These are phyloP conservation scores for Apogon hyalosoma DNA, from an alignment of 2,797 vertebrate genomes.

Conservation along the genomic window DNA sequence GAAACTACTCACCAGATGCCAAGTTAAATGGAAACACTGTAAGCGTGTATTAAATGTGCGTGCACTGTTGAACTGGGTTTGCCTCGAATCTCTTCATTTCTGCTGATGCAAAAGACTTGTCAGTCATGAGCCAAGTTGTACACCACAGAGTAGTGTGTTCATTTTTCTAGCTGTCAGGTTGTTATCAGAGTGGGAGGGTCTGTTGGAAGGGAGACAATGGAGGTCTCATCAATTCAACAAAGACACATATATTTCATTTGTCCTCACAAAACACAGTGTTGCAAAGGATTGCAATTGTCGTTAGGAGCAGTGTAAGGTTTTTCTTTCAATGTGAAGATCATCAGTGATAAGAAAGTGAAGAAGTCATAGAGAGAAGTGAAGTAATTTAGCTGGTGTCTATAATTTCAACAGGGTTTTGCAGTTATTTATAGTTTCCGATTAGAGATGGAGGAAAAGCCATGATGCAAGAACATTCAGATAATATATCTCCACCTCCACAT, in stretches of 20 bases:
- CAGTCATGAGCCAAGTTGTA: slow-evolving; percentile 26
- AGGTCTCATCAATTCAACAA: slow-evolving; percentile 41
- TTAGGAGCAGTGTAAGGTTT: slow-evolving; percentile 8
- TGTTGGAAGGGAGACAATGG: slow-evolving; percentile 16
- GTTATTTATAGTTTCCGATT: neutral
- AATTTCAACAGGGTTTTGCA: neutral
- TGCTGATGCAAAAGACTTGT: slow-evolving; percentile 31
- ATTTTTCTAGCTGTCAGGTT: slow-evolving; percentile 48
- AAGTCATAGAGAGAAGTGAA: neutral
- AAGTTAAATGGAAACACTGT: slow-evolving; percentile 15
- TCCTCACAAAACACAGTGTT: slow-evolving; percentile 1
- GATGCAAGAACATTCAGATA: neutral
- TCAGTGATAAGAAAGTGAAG: neutral
- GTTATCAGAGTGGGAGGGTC: slow-evolving; percentile 21
- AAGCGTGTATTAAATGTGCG: slow-evolving; percentile 18
- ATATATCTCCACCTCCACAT: neutral
- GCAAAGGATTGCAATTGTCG: slow-evolving; percentile 5
- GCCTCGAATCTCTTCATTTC: slow-evolving; percentile 15
- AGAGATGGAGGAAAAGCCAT: neutral
- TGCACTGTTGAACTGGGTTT: neutral
- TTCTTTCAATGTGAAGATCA: slow-evolving; percentile 22
- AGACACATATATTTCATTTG: slow-evolving; percentile 38
- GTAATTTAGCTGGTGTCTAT: neutral
- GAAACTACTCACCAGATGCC: slow-evolving; percentile 20
- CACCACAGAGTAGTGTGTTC: slow-evolving; percentile 4